Percentiles rank a stretch among this genome's conserved stretches.
phyloP scores from a whole-genome alignment of 2,797 vertebrate species.

The Sebastes hopkinsi region DNA sequence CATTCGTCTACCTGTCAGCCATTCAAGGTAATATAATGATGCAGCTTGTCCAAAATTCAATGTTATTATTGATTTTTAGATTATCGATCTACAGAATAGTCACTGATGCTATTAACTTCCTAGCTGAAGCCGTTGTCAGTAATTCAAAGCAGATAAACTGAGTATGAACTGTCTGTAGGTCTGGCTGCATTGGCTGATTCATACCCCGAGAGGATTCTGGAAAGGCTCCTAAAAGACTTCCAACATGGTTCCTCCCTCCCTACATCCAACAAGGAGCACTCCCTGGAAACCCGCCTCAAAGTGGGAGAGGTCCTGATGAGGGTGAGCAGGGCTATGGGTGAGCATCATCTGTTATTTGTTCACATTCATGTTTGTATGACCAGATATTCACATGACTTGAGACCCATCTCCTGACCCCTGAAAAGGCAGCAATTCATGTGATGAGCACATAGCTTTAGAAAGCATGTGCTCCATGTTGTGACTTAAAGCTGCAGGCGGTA shows the following conservation, averaged over 20 bases:
- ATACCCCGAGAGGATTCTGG: slow-evolving; percentile 87
- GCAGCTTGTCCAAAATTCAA: background rate
- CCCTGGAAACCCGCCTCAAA: slow-evolving; percentile 89
- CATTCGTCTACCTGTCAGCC: slow-evolving; percentile 95
- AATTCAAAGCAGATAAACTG: background rate
- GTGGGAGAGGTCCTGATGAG: slow-evolving; percentile 94
- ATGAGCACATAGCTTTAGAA: background rate
- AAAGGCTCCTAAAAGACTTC: slow-evolving; percentile 85
- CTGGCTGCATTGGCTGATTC: slow-evolving; percentile 85
- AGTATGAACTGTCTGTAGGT: slow-evolving; percentile 74
- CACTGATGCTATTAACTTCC: background rate
- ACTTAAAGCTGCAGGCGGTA: too few relatives aligned
- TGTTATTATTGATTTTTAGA: background rate
- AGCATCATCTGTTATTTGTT: slow-evolving; percentile 44
- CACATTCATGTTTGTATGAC: background rate
- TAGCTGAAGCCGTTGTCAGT: background rate
- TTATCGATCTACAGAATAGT: background rate
- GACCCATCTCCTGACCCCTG: background rate
- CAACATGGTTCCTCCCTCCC: slow-evolving; percentile 39
- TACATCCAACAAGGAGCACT: slow-evolving; percentile 44
- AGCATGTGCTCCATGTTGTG: too few relatives aligned
- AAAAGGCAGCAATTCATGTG: background rate
- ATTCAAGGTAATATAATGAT: slow-evolving; percentile 89
- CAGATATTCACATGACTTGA: background rate
- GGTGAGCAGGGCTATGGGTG: slow-evolving; percentile 88